Evolutionary conservation across 92 coral and sea anemone species (phyloP).

Genomic region (Heteractis magnifica): DNA sequence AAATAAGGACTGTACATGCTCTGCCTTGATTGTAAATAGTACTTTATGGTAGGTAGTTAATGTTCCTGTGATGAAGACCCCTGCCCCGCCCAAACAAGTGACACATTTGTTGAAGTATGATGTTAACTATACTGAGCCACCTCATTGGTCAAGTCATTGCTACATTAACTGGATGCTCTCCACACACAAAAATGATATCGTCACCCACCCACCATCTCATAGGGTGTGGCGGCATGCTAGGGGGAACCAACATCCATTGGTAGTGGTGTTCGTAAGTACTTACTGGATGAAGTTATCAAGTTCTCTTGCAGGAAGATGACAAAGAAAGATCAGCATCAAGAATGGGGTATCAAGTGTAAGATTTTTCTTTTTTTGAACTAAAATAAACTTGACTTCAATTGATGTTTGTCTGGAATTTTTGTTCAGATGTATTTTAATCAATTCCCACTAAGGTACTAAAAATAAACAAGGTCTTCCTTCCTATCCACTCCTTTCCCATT

Average conservation of each 20-base stretch:
- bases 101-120: background rate
- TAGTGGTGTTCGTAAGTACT: background rate
- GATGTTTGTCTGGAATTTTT: background rate
- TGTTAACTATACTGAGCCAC: background rate
- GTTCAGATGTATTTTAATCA: background rate
- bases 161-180: conserved; percentile 1
- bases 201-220: conserved; percentile 4
- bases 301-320: conserved; percentile 44
- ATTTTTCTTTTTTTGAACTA: background rate
- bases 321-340: background rate
- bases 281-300: conserved; percentile 39
- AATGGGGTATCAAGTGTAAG: conserved; percentile 33
- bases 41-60: background rate
- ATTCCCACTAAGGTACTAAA: background rate
- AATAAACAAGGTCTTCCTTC: no score
- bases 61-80: conserved; percentile 4
- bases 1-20: background rate
- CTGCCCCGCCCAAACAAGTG: conserved; percentile 4
- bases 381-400: conserved; percentile 6
- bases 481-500: no score
- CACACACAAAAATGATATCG: background rate
- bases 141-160: background rate
- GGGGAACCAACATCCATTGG: conserved; percentile 2
- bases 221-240: background rate
- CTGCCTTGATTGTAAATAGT: background rate